Percentiles rank a stretch among this genome's conserved stretches.
Conservation (phyloP, 2,888 invertebrate genomes). For the Drosophila cyrtoloma region DNA sequence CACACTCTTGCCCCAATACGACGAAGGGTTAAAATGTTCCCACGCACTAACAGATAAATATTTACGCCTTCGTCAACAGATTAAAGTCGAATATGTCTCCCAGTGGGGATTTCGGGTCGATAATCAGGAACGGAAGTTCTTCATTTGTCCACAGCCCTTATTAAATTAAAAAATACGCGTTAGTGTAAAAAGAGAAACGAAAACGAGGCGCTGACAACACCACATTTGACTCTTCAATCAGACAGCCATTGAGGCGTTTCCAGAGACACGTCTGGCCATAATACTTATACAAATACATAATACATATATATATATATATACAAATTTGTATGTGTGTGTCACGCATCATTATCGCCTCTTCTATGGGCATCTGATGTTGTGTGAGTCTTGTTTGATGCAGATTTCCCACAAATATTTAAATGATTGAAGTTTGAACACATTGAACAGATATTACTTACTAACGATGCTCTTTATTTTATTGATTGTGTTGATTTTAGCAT, state of each 20-base stretch:
- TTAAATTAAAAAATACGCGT: constrained; percentile 56
- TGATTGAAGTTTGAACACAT: background rate
- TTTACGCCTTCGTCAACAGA: constrained; percentile 47
- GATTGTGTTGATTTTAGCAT: constrained; percentile 50
- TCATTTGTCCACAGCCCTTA: constrained; percentile 70
- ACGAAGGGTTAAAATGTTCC: constrained; percentile 48
- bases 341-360: constrained; percentile 68
- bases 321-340: constrained; percentile 2
- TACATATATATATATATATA: background rate
- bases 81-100: constrained; percentile 28
- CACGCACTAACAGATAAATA: constrained; percentile 74
- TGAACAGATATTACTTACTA: background rate
- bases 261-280: constrained; percentile 66
- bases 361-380: constrained; percentile 46
- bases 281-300: constrained; percentile 2
- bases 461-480: constrained; percentile 40
- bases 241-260: constrained; percentile 77
- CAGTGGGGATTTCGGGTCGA: constrained; percentile 49
- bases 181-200: constrained; percentile 60
- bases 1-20: background rate
- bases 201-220: constrained; percentile 41
- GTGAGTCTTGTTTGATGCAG: constrained; percentile 25
- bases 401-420: constrained; percentile 33
- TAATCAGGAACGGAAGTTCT: constrained; percentile 74
- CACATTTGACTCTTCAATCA: constrained; percentile 79